Conservation (phyloP, 2,797 vertebrate species). For the Danionella dracula region DNA sequence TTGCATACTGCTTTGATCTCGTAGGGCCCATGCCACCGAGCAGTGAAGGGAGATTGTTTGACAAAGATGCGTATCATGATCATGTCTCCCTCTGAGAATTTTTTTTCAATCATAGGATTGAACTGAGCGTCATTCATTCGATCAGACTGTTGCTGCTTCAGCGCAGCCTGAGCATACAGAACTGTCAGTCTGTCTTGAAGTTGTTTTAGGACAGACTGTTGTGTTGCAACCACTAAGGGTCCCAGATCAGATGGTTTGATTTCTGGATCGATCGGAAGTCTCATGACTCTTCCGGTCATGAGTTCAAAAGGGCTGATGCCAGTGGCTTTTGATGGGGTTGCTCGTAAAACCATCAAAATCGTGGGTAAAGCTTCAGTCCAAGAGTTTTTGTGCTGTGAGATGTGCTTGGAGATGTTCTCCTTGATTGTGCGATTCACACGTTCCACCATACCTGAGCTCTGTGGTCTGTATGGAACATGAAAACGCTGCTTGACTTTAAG, state of each 20-base stretch:
- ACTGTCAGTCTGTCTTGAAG: not conserved
- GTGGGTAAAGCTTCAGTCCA: constrained; percentile 1
- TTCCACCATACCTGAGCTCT: not conserved
- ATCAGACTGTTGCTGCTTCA: constrained; percentile 13
- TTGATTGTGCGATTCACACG: fast-evolving
- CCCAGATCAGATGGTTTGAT: not conserved
- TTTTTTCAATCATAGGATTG: not conserved
- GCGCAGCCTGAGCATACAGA: not conserved
- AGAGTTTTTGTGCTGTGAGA: not conserved
- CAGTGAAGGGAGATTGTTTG: not conserved
- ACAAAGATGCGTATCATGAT: constrained; percentile 1
- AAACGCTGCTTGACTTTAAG: not conserved
- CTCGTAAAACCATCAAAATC: not conserved
- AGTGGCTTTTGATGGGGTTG: constrained; percentile 1
- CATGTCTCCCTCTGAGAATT: constrained; percentile 10
- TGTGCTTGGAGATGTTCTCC: not conserved
- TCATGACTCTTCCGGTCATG: constrained; percentile 21
- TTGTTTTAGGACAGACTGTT: constrained; percentile 1
- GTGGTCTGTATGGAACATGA: not conserved
- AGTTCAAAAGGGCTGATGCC: constrained; percentile 1
- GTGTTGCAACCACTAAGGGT: not conserved
- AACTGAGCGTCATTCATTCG: not conserved
- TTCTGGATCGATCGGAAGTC: constrained; percentile 7
- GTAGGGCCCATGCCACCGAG: constrained; percentile 13
- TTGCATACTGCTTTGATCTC: not conserved